Conservation (phyloP, 1,140 invertebrate genomes). For the Rhynchophorus ferrugineus region DNA sequence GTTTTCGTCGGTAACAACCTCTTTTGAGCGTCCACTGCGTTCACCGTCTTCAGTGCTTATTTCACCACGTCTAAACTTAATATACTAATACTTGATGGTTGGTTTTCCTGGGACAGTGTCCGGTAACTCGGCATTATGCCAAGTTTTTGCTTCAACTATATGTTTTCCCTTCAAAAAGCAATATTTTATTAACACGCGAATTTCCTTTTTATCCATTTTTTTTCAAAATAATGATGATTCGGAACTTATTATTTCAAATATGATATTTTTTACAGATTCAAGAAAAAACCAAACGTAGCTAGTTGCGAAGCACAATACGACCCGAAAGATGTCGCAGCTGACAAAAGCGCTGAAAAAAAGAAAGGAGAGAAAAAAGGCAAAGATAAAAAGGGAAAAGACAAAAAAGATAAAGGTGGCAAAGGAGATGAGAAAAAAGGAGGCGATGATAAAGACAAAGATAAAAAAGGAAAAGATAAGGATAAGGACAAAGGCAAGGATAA, state of each 20-base stretch:
- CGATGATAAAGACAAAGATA: slow-evolving; percentile 22
- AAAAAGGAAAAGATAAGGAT: slow-evolving; percentile 15
- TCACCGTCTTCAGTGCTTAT: too few species aligned
- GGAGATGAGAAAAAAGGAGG: slow-evolving; percentile 20
- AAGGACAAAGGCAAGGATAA: slow-evolving; percentile 6
- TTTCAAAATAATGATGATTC: neutral
- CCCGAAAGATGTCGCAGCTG: slow-evolving; percentile 26
- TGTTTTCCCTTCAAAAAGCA: too few species aligned
- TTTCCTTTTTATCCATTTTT: too few species aligned
- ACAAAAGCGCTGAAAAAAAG: slow-evolving; percentile 17
- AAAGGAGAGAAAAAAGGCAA: slow-evolving; percentile 30
- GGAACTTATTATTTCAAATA: neutral
- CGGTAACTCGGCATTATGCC: too few species aligned
- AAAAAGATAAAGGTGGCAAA: slow-evolving; percentile 23
- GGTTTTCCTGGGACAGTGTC: too few species aligned
- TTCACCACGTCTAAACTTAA: too few species aligned
- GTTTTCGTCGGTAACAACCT: too few species aligned
- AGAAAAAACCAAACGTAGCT: slow-evolving; percentile 32
- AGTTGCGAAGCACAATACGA: slow-evolving; percentile 36
- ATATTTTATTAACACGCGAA: too few species aligned
- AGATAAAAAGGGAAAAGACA: slow-evolving; percentile 12
- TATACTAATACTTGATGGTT: too few species aligned
- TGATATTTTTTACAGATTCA: slow-evolving; percentile 20
- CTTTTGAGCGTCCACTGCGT: too few species aligned
- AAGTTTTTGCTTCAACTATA: too few species aligned